Percentiles rank a stretch among this genome's conserved stretches.
phyloP scores from a whole-genome alignment of 2,113 vertebrate species.

The Thalassarche chlororhynchos region DNA sequence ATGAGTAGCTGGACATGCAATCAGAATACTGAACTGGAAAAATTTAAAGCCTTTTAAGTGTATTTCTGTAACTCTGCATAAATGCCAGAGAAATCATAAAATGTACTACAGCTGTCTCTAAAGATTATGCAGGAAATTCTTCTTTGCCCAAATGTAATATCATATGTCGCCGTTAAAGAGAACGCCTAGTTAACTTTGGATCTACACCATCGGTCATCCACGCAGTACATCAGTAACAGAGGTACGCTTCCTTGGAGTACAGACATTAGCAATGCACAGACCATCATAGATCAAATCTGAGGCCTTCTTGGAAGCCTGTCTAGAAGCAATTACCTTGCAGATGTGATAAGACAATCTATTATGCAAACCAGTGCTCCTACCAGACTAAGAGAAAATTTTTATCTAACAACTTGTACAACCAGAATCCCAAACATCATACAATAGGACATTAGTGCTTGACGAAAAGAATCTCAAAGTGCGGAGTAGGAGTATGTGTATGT shows the following conservation, averaged over 20 bases:
- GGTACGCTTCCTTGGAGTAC: not conserved
- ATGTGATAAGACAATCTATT: not conserved
- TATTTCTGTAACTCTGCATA: not conserved
- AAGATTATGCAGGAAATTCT: conserved; percentile 11
- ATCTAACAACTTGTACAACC: not conserved
- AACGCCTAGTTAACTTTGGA: not conserved
- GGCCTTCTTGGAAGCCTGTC: not conserved
- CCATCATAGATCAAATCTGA: not conserved
- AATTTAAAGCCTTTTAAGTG: not conserved
- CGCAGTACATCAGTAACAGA: not conserved
- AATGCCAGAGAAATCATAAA: not conserved
- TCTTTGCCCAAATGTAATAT: not conserved
- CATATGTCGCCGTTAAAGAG: not conserved
- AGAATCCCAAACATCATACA: not conserved
- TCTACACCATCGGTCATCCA: not conserved
- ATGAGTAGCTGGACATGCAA: not conserved
- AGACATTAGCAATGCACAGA: not conserved
- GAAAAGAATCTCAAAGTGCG: not conserved
- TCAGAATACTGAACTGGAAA: not conserved
- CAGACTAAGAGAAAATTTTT: not conserved
- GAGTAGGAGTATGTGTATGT: not conserved
- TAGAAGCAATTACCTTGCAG: not conserved
- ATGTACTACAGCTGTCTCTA: not conserved
- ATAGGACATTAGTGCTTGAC: not conserved
- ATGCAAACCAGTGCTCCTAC: not conserved